Evolutionary conservation across 2,113 vertebrate species (phyloP).

Genomic region (Chascanopsetta lugubris): DNA sequence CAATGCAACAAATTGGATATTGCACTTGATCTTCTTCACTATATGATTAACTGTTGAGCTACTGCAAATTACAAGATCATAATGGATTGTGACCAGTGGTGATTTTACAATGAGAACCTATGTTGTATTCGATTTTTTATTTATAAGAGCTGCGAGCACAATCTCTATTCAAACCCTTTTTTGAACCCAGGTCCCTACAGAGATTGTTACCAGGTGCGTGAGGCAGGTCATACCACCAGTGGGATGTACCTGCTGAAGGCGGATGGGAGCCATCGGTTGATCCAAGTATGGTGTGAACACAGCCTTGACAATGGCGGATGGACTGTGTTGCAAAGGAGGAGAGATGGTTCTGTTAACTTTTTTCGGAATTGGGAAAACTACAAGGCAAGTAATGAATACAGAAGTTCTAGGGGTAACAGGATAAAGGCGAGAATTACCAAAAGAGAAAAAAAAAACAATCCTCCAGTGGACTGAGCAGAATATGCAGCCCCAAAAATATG

Average conservation of each 20-base stretch:
- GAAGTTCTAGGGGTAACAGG: neutral
- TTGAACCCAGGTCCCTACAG: constrained; percentile 88
- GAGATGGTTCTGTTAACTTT: constrained; percentile 96
- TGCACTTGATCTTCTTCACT: neutral
- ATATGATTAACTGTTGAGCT: neutral
- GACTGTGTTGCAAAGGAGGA: constrained; percentile 96
- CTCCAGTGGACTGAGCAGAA: constrained; percentile 14
- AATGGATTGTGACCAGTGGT: neutral
- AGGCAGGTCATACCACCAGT: constrained; percentile 89
- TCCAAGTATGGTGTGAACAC: constrained; percentile 97
- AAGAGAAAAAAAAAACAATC: too few relatives aligned
- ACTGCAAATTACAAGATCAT: neutral
- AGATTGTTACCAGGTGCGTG: constrained; percentile 92
- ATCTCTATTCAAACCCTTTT: neutral
- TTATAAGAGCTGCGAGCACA: neutral
- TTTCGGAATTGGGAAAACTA: constrained; percentile 99
- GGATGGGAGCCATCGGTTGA: constrained; percentile 83
- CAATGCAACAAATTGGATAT: neutral
- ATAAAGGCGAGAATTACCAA: neutral
- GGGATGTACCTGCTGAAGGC: constrained; percentile 96
- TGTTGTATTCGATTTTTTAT: neutral
- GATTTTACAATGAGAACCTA: neutral
- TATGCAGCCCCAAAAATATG: too few relatives aligned
- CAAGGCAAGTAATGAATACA: constrained; percentile 82
- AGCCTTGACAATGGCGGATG: constrained; percentile 95